Evolutionary conservation across 2,888 invertebrate genomes (phyloP), one percentile per base, ranked within the genome.

Genomic region (Microctonus aethiopoides): DNA sequence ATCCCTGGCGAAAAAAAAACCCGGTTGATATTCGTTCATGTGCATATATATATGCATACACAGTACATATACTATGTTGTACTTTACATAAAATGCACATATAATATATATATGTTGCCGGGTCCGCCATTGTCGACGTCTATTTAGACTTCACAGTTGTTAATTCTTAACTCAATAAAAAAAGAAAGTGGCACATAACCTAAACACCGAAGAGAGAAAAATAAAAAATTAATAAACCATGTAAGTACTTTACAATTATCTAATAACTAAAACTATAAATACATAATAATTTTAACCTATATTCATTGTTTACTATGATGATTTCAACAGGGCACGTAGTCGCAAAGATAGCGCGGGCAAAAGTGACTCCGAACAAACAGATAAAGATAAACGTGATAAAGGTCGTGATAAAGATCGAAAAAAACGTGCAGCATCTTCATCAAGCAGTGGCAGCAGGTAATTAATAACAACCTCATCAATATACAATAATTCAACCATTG

Each of bases 361-460:
- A 75, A 87, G 86, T 75, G 87, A 93, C 71, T 90, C 92, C 32
- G 92, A 92, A 76, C 88, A 89, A 52, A 90, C 91, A 24, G 92
- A 92, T 72, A 92, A 92, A 83, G 93, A 93, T 76, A 93, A 95
- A 83, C 91, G 91, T 76, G 91, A 91, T 70, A 88, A 89, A 76
- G 89, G 89, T 64, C 89, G 91, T 80, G 88, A 87, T 2, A 86
- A 88, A 57, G 90, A 90, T 20, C 90, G 89, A 79, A 93, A 93
- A 83, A 92, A 92, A 83, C 91, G 91, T 75, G 93, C 93, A 24
- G 93, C 93, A 24, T 94, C 92, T 46, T 93, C 94, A 0, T 94
- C 94, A 72, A 94, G 94, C 80, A 94, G 94, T 83, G 94, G 93
- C 67, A 93, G 92, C 80, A 94, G 93, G 86, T 92, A 91, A 83